Evolutionary conservation across 2,888 invertebrate genomes (phyloP).

Genomic region (Andrena bicolor): DNA sequence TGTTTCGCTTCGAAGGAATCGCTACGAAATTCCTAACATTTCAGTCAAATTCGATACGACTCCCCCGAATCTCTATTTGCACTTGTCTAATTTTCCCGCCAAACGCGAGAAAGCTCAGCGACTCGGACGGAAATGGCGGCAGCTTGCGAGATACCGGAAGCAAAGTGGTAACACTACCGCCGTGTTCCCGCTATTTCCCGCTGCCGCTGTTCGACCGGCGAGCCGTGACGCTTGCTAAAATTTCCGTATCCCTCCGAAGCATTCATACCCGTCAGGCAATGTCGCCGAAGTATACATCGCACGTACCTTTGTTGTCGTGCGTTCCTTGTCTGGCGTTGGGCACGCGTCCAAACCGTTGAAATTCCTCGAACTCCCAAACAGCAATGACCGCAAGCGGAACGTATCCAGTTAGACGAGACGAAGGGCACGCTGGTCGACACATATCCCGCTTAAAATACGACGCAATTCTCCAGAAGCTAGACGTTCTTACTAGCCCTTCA

Average conservation of each 20-base stretch:
- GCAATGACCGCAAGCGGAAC: constrained; percentile 33
- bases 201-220: constrained; percentile 22
- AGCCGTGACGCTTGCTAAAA: constrained; percentile 24
- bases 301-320: constrained; percentile 34
- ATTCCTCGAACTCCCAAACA: constrained; percentile 36
- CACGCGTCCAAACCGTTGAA: constrained; percentile 33
- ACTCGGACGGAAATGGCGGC: constrained; percentile 70
- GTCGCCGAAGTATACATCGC: constrained; percentile 8
- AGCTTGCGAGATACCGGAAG: constrained; percentile 76
- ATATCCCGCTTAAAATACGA: constrained; percentile 4
- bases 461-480: constrained; percentile 10
- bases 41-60: not conserved
- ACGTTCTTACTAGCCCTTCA: not conserved
- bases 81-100: constrained; percentile 39
- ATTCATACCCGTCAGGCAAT: constrained; percentile 44
- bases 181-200: constrained; percentile 1
- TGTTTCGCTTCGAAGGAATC: not conserved
- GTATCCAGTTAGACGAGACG: constrained; percentile 33
- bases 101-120: constrained; percentile 1
- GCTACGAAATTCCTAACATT: not conserved
- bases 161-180: constrained; percentile 64
- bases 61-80: constrained; percentile 25
- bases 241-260: constrained; percentile 31
- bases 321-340: constrained; percentile 25
- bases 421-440: constrained; percentile 8